Evolutionary conservation across 2,888 invertebrate species (phyloP).

Genomic region (Resseliella maxima): DNA sequence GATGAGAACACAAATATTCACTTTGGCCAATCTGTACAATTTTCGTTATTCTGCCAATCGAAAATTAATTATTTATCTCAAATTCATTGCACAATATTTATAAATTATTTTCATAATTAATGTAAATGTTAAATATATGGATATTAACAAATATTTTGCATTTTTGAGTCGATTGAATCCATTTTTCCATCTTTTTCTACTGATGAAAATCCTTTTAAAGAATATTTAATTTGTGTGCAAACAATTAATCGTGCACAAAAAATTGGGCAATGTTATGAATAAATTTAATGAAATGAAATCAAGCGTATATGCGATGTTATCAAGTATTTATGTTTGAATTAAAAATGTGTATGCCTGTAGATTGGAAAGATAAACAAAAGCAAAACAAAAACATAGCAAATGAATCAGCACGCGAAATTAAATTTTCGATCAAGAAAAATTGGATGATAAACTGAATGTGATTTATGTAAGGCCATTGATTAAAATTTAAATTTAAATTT

Average conservation of each 20-base stretch:
- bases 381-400: not conserved
- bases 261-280: conserved; percentile 34
- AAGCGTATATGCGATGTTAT: not conserved
- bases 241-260: conserved; percentile 17
- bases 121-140: not conserved
- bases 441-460: not conserved
- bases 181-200: not conserved
- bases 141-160: not conserved
- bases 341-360: not conserved
- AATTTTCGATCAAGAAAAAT: conserved; percentile 2
- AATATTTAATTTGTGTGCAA: conserved; percentile 14
- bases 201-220: conserved; percentile 14
- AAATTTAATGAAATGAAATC: not conserved
- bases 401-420: not conserved
- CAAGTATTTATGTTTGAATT: not conserved
- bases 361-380: not conserved
- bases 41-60: not conserved
- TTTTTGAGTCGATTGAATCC: not conserved
- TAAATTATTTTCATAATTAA: not conserved
- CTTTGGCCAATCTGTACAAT: not conserved
- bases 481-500: not conserved
- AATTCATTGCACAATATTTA: not conserved
- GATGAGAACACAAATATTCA: conserved; percentile 13
- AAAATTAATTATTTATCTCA: not conserved
- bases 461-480: not conserved